Conservation (phyloP, 2,888 invertebrate genomes). For the Polyommatus iphigenia region DNA sequence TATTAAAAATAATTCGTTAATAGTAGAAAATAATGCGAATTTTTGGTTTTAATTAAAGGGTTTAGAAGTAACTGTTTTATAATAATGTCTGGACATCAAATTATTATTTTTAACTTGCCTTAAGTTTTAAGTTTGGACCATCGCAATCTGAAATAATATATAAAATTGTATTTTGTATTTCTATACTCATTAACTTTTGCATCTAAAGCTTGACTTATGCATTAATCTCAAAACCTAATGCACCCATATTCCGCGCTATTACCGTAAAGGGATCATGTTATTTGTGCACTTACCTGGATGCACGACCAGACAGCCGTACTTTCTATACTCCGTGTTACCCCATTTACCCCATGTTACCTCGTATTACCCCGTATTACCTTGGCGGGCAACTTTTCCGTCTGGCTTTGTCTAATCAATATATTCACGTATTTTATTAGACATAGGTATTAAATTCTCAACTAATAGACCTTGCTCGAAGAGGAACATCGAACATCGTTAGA, state of each 20-base stretch:
- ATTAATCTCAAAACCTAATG: background rate
- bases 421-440: conserved; percentile 43
- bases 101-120: no score
- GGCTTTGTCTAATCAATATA: conserved; percentile 53
- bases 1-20: background rate
- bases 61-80: no score
- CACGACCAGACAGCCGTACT: conserved; percentile 46
- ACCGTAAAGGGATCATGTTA: conserved; percentile 35
- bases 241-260: conserved; percentile 21
- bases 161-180: no score
- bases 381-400: conserved; percentile 52
- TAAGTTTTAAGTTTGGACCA: background rate
- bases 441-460: conserved; percentile 11
- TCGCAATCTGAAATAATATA: background rate
- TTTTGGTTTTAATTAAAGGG: no score
- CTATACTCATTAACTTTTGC: no score
- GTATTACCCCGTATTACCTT: conserved; percentile 43
- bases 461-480: background rate
- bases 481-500: background rate
- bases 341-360: conserved; percentile 30
- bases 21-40: background rate
- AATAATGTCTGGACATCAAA: no score
- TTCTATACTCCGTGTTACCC: background rate
- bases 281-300: conserved; percentile 53
- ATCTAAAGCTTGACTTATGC: no score